Evolutionary conservation across 2,888 invertebrate genomes (phyloP), one percentile per base, ranked within the genome.

Genomic region (Meliscaeva auricollis): DNA sequence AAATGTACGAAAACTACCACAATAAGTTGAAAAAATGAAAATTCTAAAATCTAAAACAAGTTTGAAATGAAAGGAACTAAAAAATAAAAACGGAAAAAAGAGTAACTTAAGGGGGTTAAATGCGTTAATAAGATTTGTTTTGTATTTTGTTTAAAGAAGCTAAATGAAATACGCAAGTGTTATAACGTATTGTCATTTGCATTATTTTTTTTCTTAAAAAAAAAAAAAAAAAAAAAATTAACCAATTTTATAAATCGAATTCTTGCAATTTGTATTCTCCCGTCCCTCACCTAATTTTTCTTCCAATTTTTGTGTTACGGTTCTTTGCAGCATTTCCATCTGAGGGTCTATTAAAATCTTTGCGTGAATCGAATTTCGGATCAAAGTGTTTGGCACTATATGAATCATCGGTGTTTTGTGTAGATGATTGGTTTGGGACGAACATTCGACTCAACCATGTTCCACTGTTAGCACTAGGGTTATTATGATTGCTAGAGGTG

Each of bases 201-300:
- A 58, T 79, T 58, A 56, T 35, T 20, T 38, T 9, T 11, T 35
- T 35, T 35, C 7, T 8, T 8, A 9, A 35, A 6, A 1, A 35
- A 35, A 35, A 35, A 35, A 35, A 35, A 35, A 11, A 32, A 32
- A 48, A 64, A 72, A 74, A 22, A 74, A 68, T 38, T 38, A 80
- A 84, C 84, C 72, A 84, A 75, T 84, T 84, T 44, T 66, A 74
- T 72, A 74, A 79, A 70, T 79, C 78, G 79, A 79, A 64, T 66
- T 81, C 52, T 66, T 75, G 66, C 75, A 60, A 73, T 62, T 75
- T 74, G 68, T 35, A 46, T 58, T 82, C 88, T 88, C 88, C 38
- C 38, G 88, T 88, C 92, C 92, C 93, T 93, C 93, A 93, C 93
- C 93, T 93, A 93, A 93, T 91, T 90, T 91, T 91, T 88, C 91